phyloP scores from a whole-genome alignment of 2,888 invertebrate genomes.

The Xanthorhoe designata region DNA sequence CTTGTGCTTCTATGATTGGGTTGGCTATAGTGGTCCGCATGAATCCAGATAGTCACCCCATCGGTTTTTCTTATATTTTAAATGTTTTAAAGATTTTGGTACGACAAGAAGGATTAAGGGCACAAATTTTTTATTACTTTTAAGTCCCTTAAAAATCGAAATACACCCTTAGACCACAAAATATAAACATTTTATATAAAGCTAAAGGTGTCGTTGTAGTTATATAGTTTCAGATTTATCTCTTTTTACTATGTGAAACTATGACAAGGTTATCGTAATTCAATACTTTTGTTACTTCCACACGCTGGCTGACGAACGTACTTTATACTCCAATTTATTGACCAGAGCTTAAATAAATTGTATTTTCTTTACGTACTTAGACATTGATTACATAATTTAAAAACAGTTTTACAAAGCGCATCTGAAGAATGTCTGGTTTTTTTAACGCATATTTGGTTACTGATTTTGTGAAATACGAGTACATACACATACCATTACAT shows the following conservation, averaged over 20 bases:
- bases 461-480: too few relatives aligned
- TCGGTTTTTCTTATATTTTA: too few relatives aligned
- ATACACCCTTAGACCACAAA: background rate
- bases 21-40: too few relatives aligned
- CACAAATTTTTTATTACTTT: too few relatives aligned
- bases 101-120: too few relatives aligned
- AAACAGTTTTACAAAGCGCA: background rate
- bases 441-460: too few relatives aligned
- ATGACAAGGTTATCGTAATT: background rate
- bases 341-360: background rate
- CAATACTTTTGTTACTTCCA: background rate
- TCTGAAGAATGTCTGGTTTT: too few relatives aligned
- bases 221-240: background rate
- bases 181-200: background rate
- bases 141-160: background rate
- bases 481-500: too few relatives aligned
- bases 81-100: too few relatives aligned
- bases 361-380: too few relatives aligned
- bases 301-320: background rate
- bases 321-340: background rate
- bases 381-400: background rate
- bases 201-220: background rate
- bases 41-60: too few relatives aligned
- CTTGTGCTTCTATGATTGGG: too few relatives aligned
- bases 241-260: background rate